Conservation (phyloP, 1,140 invertebrate species). For the Pinna nobilis region DNA sequence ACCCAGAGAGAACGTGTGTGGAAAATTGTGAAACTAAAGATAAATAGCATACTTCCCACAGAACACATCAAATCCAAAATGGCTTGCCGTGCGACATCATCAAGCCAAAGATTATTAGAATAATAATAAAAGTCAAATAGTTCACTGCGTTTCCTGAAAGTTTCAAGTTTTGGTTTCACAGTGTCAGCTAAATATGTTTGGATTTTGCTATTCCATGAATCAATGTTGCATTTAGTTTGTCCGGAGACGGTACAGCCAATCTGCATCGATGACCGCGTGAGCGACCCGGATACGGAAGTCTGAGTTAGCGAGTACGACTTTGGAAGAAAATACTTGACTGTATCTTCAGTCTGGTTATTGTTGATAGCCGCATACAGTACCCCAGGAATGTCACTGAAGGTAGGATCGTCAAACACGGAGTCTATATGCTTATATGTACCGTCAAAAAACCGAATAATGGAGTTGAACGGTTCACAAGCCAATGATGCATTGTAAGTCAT, state of each 20-base stretch:
- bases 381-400: conserved; percentile 40
- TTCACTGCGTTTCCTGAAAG: neutral
- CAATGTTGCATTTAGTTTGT: neutral
- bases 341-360: conserved; percentile 13
- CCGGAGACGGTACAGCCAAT: conserved; percentile 29
- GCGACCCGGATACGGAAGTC: neutral
- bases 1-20: conserved; percentile 58
- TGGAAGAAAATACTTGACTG: conserved; percentile 28
- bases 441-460: conserved; percentile 48
- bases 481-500: conserved; percentile 14
- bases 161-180: conserved; percentile 15
- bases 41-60: conserved; percentile 54
- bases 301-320: conserved; percentile 28
- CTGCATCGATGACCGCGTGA: conserved; percentile 24
- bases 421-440: conserved; percentile 32
- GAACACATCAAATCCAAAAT: conserved; percentile 53
- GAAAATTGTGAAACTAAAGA: conserved; percentile 51
- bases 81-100: conserved; percentile 46
- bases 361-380: conserved; percentile 40
- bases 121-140: conserved; percentile 45
- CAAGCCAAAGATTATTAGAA: conserved; percentile 18
- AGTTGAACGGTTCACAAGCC: conserved; percentile 14
- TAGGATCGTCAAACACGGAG: conserved; percentile 43
- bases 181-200: neutral
- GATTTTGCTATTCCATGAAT: neutral